Evolutionary conservation across 2,888 invertebrate genomes (phyloP), one percentile per base, ranked within the genome.

Genomic region (Leptarthrus brevirostris): DNA sequence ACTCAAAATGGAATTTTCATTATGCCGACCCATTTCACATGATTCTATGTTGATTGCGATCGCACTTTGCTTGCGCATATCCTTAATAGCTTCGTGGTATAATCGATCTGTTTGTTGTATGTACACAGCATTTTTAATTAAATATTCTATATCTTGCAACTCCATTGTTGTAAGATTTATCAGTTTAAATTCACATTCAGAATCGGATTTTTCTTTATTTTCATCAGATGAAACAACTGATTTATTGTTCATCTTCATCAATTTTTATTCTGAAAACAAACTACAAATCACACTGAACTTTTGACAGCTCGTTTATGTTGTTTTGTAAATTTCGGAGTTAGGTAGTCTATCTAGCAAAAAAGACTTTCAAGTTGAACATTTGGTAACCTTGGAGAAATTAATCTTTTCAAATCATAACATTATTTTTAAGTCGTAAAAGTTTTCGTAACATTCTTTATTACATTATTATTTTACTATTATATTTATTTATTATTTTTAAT

Each of bases 71-170:
- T 74, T 61, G 36, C 75, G 78, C 8, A 81, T 79, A 6, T 80
- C 80, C 10, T 76, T 78, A 24, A 81, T 49, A 0, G 81, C 81
- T 47, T 79, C 80, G 72, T 81, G 80, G 69, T 81, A 81, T 20
- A 74, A 74, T 3, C 79, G 78, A 73, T 81, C 81, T 0, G 79
- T 80, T 77, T 81, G 80, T 12, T 61, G 77, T 5, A 81, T 81
- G 66, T 75, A 79, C 5, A 72, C 75, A 0, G 77, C 34, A 4
- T 54, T 66, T 10, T 77, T 74, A 5, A 77, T 49, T 52, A 78
- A 76, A 16, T 71, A 74, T 71, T 80, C 78, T 2, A 80, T 66
- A n/a, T 74, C 40, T 47, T 69, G 18, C 10, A 78, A 26, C 12
- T 76, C 72, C 2, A 22, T 16, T 40, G 75, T 61, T 75, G 56